Evolutionary conservation across 2,888 invertebrate genomes (phyloP).

Genomic region (Hartigia nigra): DNA sequence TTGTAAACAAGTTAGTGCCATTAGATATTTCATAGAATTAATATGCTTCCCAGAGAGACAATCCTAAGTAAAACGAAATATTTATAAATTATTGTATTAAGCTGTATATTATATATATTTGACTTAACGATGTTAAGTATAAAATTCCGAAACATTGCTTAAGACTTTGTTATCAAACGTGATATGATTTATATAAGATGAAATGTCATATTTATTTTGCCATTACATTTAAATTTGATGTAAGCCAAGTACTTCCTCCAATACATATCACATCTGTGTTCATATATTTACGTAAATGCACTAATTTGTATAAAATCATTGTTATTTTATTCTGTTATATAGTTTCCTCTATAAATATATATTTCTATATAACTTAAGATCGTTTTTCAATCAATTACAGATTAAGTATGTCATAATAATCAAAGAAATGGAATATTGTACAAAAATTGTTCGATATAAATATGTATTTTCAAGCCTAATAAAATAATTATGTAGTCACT

Average conservation of each 20-base stretch:
- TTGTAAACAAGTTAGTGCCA: not conserved
- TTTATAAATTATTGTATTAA: too few relatives aligned
- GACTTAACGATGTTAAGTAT: not conserved
- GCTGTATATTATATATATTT: not conserved
- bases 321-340: not conserved
- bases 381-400: too few relatives aligned
- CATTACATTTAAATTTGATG: not conserved
- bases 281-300: not conserved
- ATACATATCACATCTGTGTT: not conserved
- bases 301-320: not conserved
- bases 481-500: too few relatives aligned
- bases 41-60: not conserved
- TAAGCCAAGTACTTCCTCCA: not conserved
- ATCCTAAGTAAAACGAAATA: not conserved
- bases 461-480: too few relatives aligned
- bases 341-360: not conserved
- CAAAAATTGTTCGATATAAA: too few relatives aligned
- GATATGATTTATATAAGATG: not conserved
- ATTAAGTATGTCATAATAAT: too few relatives aligned
- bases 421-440: too few relatives aligned
- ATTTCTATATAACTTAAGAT: too few relatives aligned
- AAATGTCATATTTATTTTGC: not conserved
- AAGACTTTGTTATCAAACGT: not conserved
- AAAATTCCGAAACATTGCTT: not conserved
- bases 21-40: not conserved